Conservation (phyloP, 2,888 invertebrate species). For the Patella depressa region DNA sequence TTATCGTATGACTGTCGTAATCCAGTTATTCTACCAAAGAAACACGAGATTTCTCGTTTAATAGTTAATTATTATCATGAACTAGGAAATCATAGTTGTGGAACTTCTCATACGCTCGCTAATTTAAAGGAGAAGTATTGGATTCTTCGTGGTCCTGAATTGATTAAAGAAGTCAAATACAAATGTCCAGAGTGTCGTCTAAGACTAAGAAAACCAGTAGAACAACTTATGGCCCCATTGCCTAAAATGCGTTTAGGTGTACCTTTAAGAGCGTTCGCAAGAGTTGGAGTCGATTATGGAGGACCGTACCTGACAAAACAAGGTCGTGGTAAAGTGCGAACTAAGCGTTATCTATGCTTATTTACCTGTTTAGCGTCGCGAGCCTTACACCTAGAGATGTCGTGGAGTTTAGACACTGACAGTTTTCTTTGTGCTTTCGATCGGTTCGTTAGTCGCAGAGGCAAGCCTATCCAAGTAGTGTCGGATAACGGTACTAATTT, state of each 20-base stretch:
- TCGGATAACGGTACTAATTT: constrained; percentile 26
- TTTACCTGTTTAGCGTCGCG: constrained; percentile 29
- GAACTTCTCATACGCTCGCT: constrained; percentile 27
- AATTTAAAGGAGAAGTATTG: constrained; percentile 23
- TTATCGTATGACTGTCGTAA: background rate
- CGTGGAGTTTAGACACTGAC: constrained; percentile 13
- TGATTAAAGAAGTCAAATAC: no score
- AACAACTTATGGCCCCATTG: constrained; percentile 28
- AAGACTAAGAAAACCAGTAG: constrained; percentile 12
- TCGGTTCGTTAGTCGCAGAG: constrained; percentile 19
- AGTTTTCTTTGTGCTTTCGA: constrained; percentile 24
- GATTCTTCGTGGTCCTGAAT: constrained; percentile 25
- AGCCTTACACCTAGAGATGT: constrained; percentile 25
- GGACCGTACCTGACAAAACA: constrained; percentile 31
- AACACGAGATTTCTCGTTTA: constrained; percentile 22
- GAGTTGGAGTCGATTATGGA: constrained; percentile 25
- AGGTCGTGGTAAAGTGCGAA: constrained; percentile 22
- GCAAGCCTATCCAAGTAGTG: constrained; percentile 21
- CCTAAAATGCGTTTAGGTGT: constrained; percentile 22
- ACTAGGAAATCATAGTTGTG: constrained; percentile 13
- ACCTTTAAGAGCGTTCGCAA: constrained; percentile 25
- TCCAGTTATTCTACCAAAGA: constrained; percentile 31
- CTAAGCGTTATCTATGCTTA: constrained; percentile 35
- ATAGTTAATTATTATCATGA: constrained; percentile 18
- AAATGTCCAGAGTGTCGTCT: constrained; percentile 8